Percentiles rank a stretch among this genome's conserved stretches.
Conservation (phyloP, 2,113 vertebrate species). For the Parus major region DNA sequence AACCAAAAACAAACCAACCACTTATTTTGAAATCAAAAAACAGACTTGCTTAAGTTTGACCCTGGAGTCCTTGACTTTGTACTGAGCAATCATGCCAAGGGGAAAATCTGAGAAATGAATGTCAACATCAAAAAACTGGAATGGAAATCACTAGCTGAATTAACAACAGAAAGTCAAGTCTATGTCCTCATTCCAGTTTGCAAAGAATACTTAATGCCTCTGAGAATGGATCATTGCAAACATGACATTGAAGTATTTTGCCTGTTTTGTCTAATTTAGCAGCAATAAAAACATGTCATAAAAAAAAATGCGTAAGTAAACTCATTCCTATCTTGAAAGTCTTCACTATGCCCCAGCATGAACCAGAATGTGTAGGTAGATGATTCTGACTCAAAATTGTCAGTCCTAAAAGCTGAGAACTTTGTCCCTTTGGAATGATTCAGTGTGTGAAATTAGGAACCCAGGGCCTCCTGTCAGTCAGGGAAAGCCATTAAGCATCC, state of each 20-base stretch:
- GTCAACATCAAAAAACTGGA: not conserved
- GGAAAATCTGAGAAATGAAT: not conserved
- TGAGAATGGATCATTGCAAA: not conserved
- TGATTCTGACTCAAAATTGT: not conserved
- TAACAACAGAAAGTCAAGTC: not conserved
- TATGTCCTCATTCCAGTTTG: not conserved
- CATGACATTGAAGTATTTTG: not conserved
- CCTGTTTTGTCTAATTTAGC: not conserved
- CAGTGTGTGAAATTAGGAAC: not conserved
- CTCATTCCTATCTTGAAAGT: not conserved
- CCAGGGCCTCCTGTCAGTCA: not conserved
- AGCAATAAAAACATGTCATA: not conserved
- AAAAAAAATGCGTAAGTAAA: not conserved
- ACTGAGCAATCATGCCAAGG: not conserved
- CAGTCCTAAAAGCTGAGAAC: not conserved
- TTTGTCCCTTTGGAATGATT: not conserved
- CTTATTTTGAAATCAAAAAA: not conserved
- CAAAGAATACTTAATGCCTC: not conserved
- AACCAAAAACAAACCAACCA: accelerated
- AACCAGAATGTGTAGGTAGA: not conserved
- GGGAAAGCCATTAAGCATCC: not conserved
- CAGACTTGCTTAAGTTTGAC: not conserved
- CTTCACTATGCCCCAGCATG: not conserved
- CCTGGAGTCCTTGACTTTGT: not conserved
- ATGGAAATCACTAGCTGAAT: not conserved